A percentile compares a stretch with the other conserved stretches of the same genome.
phyloP scores from a whole-genome alignment of 2,888 invertebrate species.

The Andricus quercusramuli region DNA sequence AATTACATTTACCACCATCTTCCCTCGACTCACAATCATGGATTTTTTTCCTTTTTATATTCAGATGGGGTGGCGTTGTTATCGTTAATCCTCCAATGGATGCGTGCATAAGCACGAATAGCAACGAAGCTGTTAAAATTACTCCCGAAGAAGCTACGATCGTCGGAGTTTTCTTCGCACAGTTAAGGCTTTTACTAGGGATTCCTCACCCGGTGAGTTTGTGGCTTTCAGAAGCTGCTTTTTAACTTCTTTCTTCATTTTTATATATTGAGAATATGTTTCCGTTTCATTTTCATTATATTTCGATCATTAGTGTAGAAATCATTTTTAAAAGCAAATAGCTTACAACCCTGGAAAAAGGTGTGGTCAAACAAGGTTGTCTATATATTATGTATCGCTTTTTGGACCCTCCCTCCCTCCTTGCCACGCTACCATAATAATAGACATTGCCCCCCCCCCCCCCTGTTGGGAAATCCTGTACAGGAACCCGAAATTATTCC shows the following conservation, averaged over 20 bases:
- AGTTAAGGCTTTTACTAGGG: constrained; percentile 87
- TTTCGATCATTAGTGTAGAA: too few relatives aligned
- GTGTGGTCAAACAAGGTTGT: too few relatives aligned
- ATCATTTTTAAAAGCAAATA: too few relatives aligned
- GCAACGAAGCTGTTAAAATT: constrained; percentile 75
- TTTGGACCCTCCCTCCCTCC: too few relatives aligned
- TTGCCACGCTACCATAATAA: too few relatives aligned
- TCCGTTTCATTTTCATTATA: too few relatives aligned
- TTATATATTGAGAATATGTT: not conserved
- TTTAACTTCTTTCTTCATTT: not conserved
- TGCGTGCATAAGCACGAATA: constrained; percentile 80
- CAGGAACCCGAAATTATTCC: too few relatives aligned
- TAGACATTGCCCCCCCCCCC: too few relatives aligned
- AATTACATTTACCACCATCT: not conserved
- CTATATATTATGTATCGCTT: too few relatives aligned
- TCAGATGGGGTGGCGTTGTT: constrained; percentile 93
- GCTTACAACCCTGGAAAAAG: too few relatives aligned
- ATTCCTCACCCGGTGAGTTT: constrained; percentile 82
- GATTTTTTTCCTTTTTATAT: not conserved
- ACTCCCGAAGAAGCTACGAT: constrained; percentile 83
- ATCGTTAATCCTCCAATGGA: constrained; percentile 85
- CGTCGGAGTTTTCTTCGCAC: constrained; percentile 89
- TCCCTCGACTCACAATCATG: not conserved
- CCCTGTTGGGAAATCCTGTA: too few relatives aligned
- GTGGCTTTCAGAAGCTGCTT: constrained; percentile 21